Base-by-base conservation (phyloP, 2,888 invertebrate species). In the Erpobdella octoculata region DNA sequence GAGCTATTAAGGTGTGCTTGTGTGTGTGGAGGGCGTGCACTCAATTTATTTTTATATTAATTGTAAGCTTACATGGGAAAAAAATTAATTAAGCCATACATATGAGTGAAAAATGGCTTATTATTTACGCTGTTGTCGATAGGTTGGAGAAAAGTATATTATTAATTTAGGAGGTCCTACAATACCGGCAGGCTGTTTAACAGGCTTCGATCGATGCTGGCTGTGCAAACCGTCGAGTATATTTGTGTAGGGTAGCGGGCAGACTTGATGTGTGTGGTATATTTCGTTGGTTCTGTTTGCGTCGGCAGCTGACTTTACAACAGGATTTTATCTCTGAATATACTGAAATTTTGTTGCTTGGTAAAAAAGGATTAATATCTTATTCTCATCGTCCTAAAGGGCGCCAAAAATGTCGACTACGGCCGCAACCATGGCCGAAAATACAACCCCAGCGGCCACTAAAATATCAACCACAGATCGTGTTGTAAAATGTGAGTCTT, bases 401-500 rank as follows among this genome's bases (percentile, higher is more conserved):
- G 62, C 33, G 68, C 33, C 48, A 46, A n/a, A 41, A 71, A 71
- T 71, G 71, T 38, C 71, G 62, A 71, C 71, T 46, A 71, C 71
- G 33, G 59, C 65, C 33, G 48, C 70, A 21, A 70, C 48, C 31
- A 35, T 62, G 53, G 70, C 62, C 35, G 62, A 62, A 35, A 62
- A 62, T 35, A 36, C 53, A 35, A 35, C 69, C 28, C 53, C 69
- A 18, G 46, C 41, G 46, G 48, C 53, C 33, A 31, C 66, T 18
- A 71, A 71, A 31, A 31, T 67, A 46, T 66, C 71, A 31, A 71
- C 71, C 59, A 67, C 71, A 21, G 71, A 71, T 31, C 33, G 71
- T 31, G 67, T 71, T 33, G 38, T 71, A 8, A 71, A 66, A 41
- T 67, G 71, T 71, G 53, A 67, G 71, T 71, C 21, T 31, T 35